phyloP scores from a whole-genome alignment of 1,140 invertebrate genomes.

The Tetramorium parvispinum region DNA sequence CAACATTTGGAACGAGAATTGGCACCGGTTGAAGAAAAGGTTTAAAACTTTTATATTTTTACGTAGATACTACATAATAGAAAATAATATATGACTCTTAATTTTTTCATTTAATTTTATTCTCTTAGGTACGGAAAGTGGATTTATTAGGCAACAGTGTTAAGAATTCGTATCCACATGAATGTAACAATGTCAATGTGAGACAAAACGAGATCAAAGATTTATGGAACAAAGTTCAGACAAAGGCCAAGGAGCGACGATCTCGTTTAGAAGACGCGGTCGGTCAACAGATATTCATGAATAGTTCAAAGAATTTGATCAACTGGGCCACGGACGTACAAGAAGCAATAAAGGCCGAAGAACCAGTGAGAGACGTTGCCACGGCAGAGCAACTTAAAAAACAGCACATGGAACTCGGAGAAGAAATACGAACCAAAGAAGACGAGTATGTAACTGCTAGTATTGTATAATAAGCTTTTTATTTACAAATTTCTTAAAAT shows the following conservation, averaged over 20 bases:
- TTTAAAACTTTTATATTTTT: conserved; percentile 77
- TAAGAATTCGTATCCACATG: conserved; percentile 96
- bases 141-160: conserved; percentile 93
- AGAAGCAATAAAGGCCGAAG: conserved; percentile 93
- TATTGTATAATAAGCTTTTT: neutral
- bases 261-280: conserved; percentile 95
- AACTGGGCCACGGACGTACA: conserved; percentile 93
- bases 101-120: neutral
- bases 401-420: conserved; percentile 95
- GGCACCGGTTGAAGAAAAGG: conserved; percentile 95
- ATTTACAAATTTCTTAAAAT: conserved; percentile 5
- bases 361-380: conserved; percentile 93
- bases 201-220: conserved; percentile 94
- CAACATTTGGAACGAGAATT: conserved; percentile 96
- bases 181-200: conserved; percentile 93
- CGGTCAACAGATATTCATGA: conserved; percentile 97
- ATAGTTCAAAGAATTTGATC: conserved; percentile 92
- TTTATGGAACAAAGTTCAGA: conserved; percentile 95
- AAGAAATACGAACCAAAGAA: conserved; percentile 96
- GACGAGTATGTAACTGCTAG: conserved; percentile 89
- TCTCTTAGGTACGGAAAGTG: conserved; percentile 87
- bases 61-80: neutral
- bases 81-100: neutral
- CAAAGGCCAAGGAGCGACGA: conserved; percentile 93
- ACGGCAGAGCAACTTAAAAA: conserved; percentile 96